These are phyloP conservation scores for Bergia sp. DNA, from an alignment of 92 coral and sea anemone genomes.

Conservation along the genomic window DNA sequence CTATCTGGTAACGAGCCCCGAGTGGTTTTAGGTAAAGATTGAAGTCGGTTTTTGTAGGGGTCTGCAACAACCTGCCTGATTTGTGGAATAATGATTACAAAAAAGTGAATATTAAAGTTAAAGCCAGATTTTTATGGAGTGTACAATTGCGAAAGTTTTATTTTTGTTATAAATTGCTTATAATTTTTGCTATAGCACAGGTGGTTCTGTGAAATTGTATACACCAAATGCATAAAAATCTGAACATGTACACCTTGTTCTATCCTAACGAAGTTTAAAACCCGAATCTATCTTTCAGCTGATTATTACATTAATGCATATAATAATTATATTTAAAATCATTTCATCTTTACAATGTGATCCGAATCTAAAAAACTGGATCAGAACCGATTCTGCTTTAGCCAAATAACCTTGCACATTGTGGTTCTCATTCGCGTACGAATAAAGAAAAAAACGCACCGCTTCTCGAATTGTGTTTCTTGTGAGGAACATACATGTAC, in stretches of 20 bases:
- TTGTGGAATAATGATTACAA: too few species aligned
- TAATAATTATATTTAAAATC: too few species aligned
- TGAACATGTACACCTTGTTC: background rate
- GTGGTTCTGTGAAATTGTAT: background rate
- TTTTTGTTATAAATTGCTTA: background rate
- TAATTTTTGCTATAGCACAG: background rate
- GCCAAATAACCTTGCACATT: background rate
- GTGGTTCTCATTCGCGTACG: background rate
- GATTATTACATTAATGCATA: background rate
- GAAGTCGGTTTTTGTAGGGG: background rate
- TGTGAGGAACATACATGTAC: background rate
- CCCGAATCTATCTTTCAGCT: background rate
- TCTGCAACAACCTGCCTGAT: background rate
- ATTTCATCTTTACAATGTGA: background rate
- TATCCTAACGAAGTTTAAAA: background rate
- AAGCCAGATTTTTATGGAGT: background rate
- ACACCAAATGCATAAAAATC: background rate
- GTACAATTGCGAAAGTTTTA: background rate
- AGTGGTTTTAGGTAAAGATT: background rate
- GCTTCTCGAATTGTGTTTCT: background rate
- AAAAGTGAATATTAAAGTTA: too few species aligned
- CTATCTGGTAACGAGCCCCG: background rate
- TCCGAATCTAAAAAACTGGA: background rate
- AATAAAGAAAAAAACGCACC: too few species aligned
- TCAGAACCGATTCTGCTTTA: background rate